phyloP scores from a whole-genome alignment of 2,113 vertebrate species.

The Herpetotheres cachinnans region DNA sequence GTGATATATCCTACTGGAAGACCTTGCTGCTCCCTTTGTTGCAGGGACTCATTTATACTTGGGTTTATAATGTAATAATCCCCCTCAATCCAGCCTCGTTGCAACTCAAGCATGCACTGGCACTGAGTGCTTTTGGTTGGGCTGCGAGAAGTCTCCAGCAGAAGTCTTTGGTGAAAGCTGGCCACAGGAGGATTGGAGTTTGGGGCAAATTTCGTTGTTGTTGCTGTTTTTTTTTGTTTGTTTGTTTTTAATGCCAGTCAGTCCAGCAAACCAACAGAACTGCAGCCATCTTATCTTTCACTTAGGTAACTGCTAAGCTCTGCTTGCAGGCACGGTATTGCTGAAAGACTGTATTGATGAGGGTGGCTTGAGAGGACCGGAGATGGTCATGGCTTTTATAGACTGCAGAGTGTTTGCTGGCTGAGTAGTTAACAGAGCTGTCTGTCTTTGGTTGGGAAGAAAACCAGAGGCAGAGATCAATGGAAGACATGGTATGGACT shows the following conservation, averaged over 20 bases:
- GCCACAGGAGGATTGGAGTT: neutral
- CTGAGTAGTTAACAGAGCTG: neutral
- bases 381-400: neutral
- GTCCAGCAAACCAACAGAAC: neutral
- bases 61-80: neutral
- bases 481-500: neutral
- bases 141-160: neutral
- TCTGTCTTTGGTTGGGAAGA: neutral
- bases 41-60: neutral
- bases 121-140: neutral
- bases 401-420: neutral
- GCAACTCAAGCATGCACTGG: neutral
- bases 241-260: neutral
- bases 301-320: neutral
- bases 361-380: neutral
- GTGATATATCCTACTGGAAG: neutral
- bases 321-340: fast-evolving
- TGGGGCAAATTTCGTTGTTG: too few relatives aligned
- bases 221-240: too few relatives aligned
- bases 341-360: neutral
- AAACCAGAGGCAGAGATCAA: neutral
- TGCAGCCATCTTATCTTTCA: neutral
- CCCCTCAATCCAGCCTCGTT: neutral
- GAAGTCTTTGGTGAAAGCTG: neutral
- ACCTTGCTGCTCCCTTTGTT: neutral